Evolutionary conservation across 2,113 vertebrate species (phyloP), one percentile per base, ranked within the genome.

Genomic region (Paedocypris sp.): DNA sequence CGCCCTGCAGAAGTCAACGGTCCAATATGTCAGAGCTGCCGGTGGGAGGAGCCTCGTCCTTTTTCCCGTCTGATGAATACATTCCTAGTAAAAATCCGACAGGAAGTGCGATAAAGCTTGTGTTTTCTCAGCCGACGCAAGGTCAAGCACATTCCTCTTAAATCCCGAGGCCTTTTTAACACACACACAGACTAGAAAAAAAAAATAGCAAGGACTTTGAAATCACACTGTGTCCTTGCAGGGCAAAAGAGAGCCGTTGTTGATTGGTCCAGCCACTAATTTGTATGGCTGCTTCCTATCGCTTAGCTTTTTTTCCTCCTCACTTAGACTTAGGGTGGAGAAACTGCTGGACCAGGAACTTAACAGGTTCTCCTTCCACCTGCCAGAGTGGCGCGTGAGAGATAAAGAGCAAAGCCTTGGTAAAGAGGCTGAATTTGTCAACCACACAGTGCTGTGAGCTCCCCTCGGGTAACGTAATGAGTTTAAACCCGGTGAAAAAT

Each of bases 151-250:
- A 57, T 68, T 46, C n/a, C 50, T 42, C 32, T 49, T 29, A 39
- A 60, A 57, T 36, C 31, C 22, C 22, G 57, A 57, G 65, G 57
- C 56, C 54, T 63, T 13, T 60, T 45, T 16, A 12, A 49, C 12
- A 3, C 46, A 16, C 45, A 15, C 3, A 43, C 13, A 53, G 11
- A 26, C 60, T 62, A 35, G n/a, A n/a, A 65, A 69, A 28, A 66
- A 60, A 57, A 64, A 73, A 32, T 10, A 11, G 8, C 23, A 52
- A 42, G n/a, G 74, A 73, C 71, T 74, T 45, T 78, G 64, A 66
- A 60, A 68, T 77, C 72, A 56, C 65, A 64, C 70, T 68, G 68
- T 47, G 75, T 71, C 71, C 67, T 72, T 66, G 59, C 20, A 32
- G 65, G 69, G 33, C 50, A 49, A 60, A 39, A 48, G 43, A 68